Percentiles rank a stretch among this genome's conserved stretches.
These are phyloP conservation scores for Augochlora pura DNA, from an alignment of 1,140 invertebrate genomes.

Conservation along the genomic window DNA sequence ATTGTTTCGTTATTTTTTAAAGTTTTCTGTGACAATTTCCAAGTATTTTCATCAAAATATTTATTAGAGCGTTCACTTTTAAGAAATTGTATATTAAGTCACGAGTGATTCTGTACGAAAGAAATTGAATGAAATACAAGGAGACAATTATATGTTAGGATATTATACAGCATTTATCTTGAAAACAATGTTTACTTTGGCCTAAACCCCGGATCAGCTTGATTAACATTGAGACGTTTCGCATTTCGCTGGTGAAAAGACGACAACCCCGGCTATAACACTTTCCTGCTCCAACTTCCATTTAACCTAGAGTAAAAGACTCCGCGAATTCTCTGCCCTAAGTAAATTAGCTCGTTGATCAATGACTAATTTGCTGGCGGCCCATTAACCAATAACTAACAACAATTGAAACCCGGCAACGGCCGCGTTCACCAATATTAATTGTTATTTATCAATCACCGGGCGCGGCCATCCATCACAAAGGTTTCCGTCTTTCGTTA, in stretches of 20 bases:
- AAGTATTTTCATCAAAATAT: no score
- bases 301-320: constrained; percentile 19
- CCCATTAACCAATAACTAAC: constrained; percentile 15
- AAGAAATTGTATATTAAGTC: no score
- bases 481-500: constrained; percentile 34
- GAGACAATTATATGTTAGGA: no score
- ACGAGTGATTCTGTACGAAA: no score
- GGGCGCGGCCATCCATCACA: constrained; percentile 35
- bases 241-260: background rate
- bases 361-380: constrained; percentile 36
- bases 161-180: no score
- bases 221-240: no score
- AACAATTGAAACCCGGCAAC: background rate
- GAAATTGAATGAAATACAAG: no score
- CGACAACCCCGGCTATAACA: background rate
- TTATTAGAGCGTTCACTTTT: no score
- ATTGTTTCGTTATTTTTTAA: no score
- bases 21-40: no score
- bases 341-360: constrained; percentile 48
- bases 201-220: no score
- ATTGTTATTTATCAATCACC: constrained; percentile 13
- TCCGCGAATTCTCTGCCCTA: constrained; percentile 32
- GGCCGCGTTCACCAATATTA: background rate
- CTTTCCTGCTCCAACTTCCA: background rate
- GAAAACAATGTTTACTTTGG: no score